phyloP scores from a whole-genome alignment of 2,797 vertebrate genomes.

The Eutrigla gurnardus region DNA sequence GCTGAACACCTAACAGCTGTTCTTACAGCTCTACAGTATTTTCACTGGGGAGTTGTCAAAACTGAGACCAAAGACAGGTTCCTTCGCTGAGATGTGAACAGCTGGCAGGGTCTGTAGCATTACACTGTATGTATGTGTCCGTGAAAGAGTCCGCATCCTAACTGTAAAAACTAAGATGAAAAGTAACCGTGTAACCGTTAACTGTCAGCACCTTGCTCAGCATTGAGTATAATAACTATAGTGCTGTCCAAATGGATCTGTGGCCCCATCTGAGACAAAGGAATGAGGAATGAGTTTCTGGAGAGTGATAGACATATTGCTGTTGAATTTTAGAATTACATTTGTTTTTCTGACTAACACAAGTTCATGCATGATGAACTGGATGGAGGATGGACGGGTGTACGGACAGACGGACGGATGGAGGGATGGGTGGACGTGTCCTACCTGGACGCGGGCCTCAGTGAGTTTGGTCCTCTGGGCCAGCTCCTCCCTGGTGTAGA shows the following conservation, averaged over 20 bases:
- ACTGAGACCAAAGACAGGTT: conserved; percentile 40
- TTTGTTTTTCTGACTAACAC: not conserved
- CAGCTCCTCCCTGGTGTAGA: conserved; percentile 96
- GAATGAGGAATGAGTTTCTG: not conserved
- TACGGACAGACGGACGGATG: not conserved
- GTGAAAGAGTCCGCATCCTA: too few species aligned
- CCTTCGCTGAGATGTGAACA: conserved; percentile 49
- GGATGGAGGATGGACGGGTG: not conserved
- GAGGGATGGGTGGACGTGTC: not conserved
- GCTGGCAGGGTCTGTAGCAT: conserved; percentile 37
- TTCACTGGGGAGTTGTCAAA: conserved; percentile 66
- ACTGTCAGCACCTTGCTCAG: not conserved
- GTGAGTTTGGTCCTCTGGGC: conserved; percentile 97
- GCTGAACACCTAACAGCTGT: conserved; percentile 86
- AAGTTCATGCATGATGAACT: not conserved
- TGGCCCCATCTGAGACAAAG: not conserved
- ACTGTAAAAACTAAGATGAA: not conserved
- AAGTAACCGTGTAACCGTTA: too few species aligned
- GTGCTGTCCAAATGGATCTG: not conserved
- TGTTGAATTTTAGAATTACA: too few species aligned
- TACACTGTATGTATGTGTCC: not conserved
- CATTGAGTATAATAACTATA: too few species aligned
- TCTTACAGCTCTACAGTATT: conserved; percentile 24
- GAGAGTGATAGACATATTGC: too few species aligned
- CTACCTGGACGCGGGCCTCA: conserved; percentile 94